A percentile compares a stretch with the other conserved stretches of the same genome.
Conservation (phyloP, 2,113 vertebrate species). For the Scophthalmus maximus region DNA sequence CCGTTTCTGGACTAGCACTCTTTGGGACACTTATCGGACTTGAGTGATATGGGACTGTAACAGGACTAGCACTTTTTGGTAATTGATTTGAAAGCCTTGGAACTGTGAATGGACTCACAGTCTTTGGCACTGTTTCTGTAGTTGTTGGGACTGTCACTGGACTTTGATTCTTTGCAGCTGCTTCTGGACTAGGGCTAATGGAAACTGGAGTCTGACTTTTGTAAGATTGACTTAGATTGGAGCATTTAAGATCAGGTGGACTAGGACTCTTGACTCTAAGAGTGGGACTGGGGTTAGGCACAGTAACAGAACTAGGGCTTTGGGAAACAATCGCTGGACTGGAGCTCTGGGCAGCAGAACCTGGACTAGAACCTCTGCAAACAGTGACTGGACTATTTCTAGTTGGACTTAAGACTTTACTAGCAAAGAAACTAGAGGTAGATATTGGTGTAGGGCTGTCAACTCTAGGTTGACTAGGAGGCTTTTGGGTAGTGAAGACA, state of each 20-base stretch:
- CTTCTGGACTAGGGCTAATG: conserved; percentile 15
- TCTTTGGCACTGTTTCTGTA: conserved; percentile 15
- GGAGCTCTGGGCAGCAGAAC: not conserved
- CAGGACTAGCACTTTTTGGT: conserved; percentile 53
- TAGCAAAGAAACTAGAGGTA: not conserved
- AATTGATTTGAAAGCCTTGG: conserved; percentile 56
- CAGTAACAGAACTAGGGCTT: not conserved
- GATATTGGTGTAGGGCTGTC: conserved; percentile 12
- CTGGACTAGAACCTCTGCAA: conserved; percentile 51
- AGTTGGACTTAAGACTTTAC: conserved; percentile 22
- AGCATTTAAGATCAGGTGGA: conserved; percentile 40
- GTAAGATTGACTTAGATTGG: conserved; percentile 3
- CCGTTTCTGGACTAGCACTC: conserved; percentile 31
- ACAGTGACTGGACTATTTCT: conserved; percentile 27
- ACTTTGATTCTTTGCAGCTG: conserved; percentile 11
- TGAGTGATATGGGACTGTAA: conserved; percentile 28
- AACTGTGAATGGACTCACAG: conserved; percentile 38
- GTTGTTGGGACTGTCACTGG: conserved; percentile 1
- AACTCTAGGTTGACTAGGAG: conserved; percentile 17
- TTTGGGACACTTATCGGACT: conserved; percentile 12
- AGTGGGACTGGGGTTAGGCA: conserved; percentile 12
- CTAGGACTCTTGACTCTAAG: conserved; percentile 44
- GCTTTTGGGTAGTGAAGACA: conserved; percentile 34
- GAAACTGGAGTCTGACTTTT: conserved; percentile 47
- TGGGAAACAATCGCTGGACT: not conserved